Base-by-base conservation (phyloP, 2,888 invertebrate species). In the Notodromas monacha region DNA sequence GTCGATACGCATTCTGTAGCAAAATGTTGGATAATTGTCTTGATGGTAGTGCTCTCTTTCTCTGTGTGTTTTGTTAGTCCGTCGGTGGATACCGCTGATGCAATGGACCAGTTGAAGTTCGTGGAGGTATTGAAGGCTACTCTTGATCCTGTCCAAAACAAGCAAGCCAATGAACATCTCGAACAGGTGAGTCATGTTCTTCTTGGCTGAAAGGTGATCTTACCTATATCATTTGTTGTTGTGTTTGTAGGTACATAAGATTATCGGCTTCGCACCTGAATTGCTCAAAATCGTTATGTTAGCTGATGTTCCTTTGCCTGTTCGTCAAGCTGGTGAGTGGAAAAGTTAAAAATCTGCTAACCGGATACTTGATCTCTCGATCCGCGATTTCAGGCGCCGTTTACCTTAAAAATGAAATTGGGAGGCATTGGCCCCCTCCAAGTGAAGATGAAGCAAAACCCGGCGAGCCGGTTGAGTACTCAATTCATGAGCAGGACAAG, bases 401-500 rank as follows among this genome's bases (percentile, higher is more conserved):
- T 39, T 96, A 86, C 54, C 56, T 96, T 38, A 96, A 96, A 55
- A 96, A 92, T 55, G 58, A 81, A 45, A 58, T 92, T 33, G 66
- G 64, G 15, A 63, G 65, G 42, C 70, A 65, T 50, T 96, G 92
- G 92, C 65, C 65, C 37, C n/a, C n/a, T n/a, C n/a, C n/a, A n/a
- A n/a, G n/a, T n/a, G 74, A 76, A 39, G 63, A 65, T 39, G 73
- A 76, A 42, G 42, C 41, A 13, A 54, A 57, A 1, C 34, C 38
- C 14, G 66, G 66, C 6, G 65, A 65, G 37, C 63, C 66, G 3
- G 54, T 65, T 34, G 66, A 68, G 12, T 89, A 79, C 52, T 66
- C 63, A 38, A 66, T 92, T 41, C 86, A 89, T 42, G 92, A 96
- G 50, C 84, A 89, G 47, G 96, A 96, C 52, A 63, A 81, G 40